Base-by-base conservation (phyloP, 2,113 vertebrate species). In the Thamnophis sirtalis region DNA sequence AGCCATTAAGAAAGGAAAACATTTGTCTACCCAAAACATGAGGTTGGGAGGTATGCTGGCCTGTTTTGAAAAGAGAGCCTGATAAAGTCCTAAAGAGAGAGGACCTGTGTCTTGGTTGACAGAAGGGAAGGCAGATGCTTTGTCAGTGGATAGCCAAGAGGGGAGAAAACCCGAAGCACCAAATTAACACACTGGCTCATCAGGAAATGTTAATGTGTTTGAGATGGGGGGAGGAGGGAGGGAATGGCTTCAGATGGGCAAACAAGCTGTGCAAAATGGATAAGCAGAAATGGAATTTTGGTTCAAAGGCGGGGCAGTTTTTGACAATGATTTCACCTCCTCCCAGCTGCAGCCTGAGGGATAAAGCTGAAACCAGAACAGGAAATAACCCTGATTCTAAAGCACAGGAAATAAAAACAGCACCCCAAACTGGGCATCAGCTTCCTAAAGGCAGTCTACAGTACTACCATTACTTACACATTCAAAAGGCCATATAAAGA, bases 161-260 rank as follows among this genome's bases (percentile, higher is more conserved):
- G 95, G 95, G 97, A 98, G 97, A 97, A 98, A 97, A 97, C 96
- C 96, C 56, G 93, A 97, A 97, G 96, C 96, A 98, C 97, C 97
- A 98, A 98, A 98, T 97, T 98, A 96, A 96, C 96, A 92, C 95
- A 96, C 95, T 96, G 96, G 95, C 95, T 96, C 95, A 95, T 97
- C 93, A 96, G 95, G 95, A 96, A 97, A 96, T 95, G 94, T 95
- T 96, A 94, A 95, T 95, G 94, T 92, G 92, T 92, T 93, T 92
- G 95, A 97, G 96, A 95, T 94, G 95, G 95, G 85, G 97, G 96
- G 58, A 95, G 95, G 60, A 97, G 60, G 95, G 60, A 97, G 2
- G 95, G 86, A 2, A 97, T 98, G 96, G 97, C 97, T 98, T 97
- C 97, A 96, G 93, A 93, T 95, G 96, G 96, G 94, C 95, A 95